These are phyloP conservation scores for Cistogaster globosa DNA, from an alignment of 2,888 invertebrate genomes.

Conservation along the genomic window DNA sequence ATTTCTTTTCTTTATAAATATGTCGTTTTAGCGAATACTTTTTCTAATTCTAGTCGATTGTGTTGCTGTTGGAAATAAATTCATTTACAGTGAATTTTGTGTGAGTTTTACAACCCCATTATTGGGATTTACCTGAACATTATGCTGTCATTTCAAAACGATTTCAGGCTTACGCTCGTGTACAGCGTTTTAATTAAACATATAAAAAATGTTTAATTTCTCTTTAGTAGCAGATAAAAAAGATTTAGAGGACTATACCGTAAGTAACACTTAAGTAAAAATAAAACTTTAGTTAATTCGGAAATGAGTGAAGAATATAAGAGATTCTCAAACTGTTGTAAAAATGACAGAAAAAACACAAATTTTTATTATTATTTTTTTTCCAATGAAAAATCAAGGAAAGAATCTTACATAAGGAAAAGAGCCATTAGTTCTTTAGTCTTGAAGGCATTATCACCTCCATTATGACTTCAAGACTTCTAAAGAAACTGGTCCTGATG, in stretches of 20 bases:
- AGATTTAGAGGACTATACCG: slow-evolving; percentile 65
- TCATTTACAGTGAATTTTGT: slow-evolving; percentile 51
- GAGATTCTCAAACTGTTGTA: slow-evolving; percentile 21
- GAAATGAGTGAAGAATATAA: neutral
- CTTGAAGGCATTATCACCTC: no score
- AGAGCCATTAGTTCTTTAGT: no score
- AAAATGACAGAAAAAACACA: neutral
- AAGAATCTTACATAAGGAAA: no score
- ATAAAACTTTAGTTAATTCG: neutral
- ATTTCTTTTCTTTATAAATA: slow-evolving; percentile 1
- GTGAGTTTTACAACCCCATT: slow-evolving; percentile 67
- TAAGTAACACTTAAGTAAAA: slow-evolving; percentile 50
- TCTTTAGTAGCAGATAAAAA: slow-evolving; percentile 67
- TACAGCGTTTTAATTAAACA: slow-evolving; percentile 54
- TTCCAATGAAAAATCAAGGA: no score
- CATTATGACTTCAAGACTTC: no score
- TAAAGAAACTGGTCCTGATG: no score
- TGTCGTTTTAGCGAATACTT: neutral
- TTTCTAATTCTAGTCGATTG: neutral
- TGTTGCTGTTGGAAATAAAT: slow-evolving; percentile 52
- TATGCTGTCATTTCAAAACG: slow-evolving; percentile 23
- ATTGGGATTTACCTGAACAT: slow-evolving; percentile 66
- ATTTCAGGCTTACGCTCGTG: neutral
- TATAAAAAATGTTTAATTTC: slow-evolving; percentile 69
- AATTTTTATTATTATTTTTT: no score